Conservation (phyloP, 2,113 vertebrate genomes). For the Grammomys surdaster region DNA sequence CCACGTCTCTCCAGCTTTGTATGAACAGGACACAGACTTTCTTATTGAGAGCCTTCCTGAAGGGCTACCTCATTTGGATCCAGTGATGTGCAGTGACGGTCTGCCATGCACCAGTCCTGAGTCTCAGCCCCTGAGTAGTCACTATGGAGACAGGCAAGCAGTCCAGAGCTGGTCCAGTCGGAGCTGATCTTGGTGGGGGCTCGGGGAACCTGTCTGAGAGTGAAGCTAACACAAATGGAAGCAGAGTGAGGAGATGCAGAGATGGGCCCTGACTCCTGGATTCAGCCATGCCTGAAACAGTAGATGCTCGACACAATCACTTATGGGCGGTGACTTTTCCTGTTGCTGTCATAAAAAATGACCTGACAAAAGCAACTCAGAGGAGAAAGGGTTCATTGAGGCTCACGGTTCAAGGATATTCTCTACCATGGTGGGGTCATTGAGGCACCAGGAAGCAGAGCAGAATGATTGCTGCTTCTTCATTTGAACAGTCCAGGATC, state of each 20-base stretch:
- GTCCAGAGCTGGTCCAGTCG: not conserved
- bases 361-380: not conserved
- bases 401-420: not conserved
- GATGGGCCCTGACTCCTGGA: not conserved
- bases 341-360: not conserved
- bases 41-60: not conserved
- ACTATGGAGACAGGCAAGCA: rapidly evolving
- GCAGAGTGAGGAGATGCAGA: not conserved
- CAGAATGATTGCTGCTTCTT: no score
- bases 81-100: no score
- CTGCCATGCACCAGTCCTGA: no score
- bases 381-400: not conserved
- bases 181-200: not conserved
- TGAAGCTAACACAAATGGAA: not conserved
- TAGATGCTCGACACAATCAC: rapidly evolving
- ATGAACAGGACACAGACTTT: not conserved
- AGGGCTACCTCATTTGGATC: not conserved
- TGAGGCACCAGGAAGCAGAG: not conserved
- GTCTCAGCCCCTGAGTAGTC: not conserved
- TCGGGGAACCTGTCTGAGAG: not conserved
- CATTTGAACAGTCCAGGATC: not conserved
- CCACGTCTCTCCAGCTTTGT: not conserved
- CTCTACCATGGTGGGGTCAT: not conserved
- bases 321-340: not conserved
- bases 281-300: not conserved